phyloP scores from a whole-genome alignment of 23 tunicate genomes.

The Styela clava region DNA sequence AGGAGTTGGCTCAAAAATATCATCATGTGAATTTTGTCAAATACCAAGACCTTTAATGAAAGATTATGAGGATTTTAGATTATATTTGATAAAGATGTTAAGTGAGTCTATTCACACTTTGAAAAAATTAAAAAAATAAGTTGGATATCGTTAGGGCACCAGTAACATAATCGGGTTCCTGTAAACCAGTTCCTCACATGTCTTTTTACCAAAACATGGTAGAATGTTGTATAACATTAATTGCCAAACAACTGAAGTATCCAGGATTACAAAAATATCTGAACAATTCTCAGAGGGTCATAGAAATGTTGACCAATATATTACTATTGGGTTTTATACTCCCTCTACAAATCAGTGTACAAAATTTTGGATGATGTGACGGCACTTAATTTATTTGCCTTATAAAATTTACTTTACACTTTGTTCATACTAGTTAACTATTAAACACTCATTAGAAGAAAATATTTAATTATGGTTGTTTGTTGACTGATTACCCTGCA shows the following conservation, averaged over 20 bases:
- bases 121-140: too few relatives aligned
- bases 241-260: not conserved
- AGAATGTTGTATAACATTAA: not conserved
- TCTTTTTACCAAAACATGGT: not conserved
- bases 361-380: not conserved
- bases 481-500: too few relatives aligned
- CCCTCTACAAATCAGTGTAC: not conserved
- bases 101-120: not conserved
- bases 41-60: not conserved
- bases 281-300: not conserved
- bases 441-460: too few relatives aligned
- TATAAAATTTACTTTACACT: too few relatives aligned
- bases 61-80: not conserved
- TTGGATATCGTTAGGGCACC: too few relatives aligned
- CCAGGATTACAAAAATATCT: not conserved
- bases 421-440: too few relatives aligned
- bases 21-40: not conserved
- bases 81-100: not conserved
- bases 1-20: not conserved
- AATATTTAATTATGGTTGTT: too few relatives aligned
- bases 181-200: too few relatives aligned
- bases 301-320: not conserved
- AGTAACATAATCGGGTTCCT: too few relatives aligned
- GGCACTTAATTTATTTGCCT: too few relatives aligned
- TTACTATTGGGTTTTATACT: not conserved